Conservation (phyloP, 2,888 invertebrate genomes). For the Ephialtes manifestator region DNA sequence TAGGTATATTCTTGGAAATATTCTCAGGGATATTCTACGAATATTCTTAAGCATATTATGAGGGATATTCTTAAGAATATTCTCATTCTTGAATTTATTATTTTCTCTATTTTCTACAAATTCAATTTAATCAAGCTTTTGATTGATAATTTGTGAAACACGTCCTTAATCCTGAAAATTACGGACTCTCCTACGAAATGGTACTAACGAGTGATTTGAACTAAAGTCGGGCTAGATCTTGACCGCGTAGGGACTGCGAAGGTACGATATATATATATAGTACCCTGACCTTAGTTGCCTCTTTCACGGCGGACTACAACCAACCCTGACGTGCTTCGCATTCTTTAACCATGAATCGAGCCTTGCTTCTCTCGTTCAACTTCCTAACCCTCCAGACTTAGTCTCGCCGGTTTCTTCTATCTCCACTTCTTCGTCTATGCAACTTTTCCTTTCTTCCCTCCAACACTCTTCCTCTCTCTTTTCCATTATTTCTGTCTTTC, state of each 20-base stretch:
- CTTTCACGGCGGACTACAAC: constrained; percentile 46
- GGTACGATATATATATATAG: neutral
- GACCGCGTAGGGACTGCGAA: neutral
- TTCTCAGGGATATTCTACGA: too few species aligned
- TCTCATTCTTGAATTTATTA: too few species aligned
- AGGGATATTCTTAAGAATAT: too few species aligned
- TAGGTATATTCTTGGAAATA: too few species aligned
- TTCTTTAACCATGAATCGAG: constrained; percentile 59
- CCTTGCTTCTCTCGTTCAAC: constrained; percentile 31
- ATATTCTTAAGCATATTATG: too few species aligned
- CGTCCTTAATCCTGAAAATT: neutral
- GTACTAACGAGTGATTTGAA: neutral
- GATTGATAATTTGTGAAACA: too few species aligned
- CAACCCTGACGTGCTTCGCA: constrained; percentile 50
- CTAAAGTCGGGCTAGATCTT: neutral
- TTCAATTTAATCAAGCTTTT: too few species aligned
- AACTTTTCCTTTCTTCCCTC: constrained; percentile 27
- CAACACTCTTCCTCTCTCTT: constrained; percentile 17
- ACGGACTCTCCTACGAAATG: neutral
- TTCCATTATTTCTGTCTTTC: neutral
- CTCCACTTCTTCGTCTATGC: constrained; percentile 22
- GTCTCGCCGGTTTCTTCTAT: constrained; percentile 7
- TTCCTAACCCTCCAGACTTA: constrained; percentile 33
- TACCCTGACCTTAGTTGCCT: constrained; percentile 42
- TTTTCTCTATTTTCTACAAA: too few species aligned